phyloP scores from a whole-genome alignment of 2,888 invertebrate genomes.

The Sinelater perroti region DNA sequence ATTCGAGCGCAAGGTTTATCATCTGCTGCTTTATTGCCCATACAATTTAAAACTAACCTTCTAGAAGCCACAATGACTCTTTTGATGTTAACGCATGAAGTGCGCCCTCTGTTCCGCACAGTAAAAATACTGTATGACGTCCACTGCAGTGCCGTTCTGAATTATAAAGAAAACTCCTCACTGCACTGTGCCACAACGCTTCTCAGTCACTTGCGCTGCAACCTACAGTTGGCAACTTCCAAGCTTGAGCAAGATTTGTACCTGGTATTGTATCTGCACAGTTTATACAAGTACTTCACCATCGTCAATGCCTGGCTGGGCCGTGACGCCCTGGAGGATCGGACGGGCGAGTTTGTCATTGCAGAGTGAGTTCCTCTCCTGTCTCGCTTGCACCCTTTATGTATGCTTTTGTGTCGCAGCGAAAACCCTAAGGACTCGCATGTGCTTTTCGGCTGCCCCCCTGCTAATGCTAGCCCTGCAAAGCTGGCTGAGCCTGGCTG shows the following conservation, averaged over 20 bases:
- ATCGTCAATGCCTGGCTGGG: slow-evolving; percentile 55
- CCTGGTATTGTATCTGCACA: slow-evolving; percentile 54
- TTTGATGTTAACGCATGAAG: slow-evolving; percentile 48
- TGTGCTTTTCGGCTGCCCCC: slow-evolving; percentile 9
- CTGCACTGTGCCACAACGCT: slow-evolving; percentile 48
- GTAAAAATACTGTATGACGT: slow-evolving; percentile 48
- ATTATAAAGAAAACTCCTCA: slow-evolving; percentile 42
- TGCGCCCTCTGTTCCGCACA: slow-evolving; percentile 49
- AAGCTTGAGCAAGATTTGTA: slow-evolving; percentile 55
- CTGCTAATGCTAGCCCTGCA: slow-evolving; percentile 3
- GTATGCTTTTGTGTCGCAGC: slow-evolving; percentile 21
- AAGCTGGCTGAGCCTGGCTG: neutral
- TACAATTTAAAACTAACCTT: slow-evolving; percentile 38
- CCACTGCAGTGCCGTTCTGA: slow-evolving; percentile 47
- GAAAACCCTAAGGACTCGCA: slow-evolving; percentile 30
- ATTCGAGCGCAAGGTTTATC: slow-evolving; percentile 54
- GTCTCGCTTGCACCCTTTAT: slow-evolving; percentile 2
- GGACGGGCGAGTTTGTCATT: slow-evolving; percentile 55
- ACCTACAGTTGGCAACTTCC: slow-evolving; percentile 47
- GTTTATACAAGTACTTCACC: slow-evolving; percentile 53
- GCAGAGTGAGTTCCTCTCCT: slow-evolving; percentile 44
- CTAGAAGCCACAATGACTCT: slow-evolving; percentile 54
- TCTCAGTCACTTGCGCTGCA: slow-evolving; percentile 49
- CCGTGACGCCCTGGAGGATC: slow-evolving; percentile 51
- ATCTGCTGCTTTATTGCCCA: too few relatives aligned